These are phyloP conservation scores for Silurus meridionalis DNA, from an alignment of 2,113 vertebrate species.

Conservation along the genomic window DNA sequence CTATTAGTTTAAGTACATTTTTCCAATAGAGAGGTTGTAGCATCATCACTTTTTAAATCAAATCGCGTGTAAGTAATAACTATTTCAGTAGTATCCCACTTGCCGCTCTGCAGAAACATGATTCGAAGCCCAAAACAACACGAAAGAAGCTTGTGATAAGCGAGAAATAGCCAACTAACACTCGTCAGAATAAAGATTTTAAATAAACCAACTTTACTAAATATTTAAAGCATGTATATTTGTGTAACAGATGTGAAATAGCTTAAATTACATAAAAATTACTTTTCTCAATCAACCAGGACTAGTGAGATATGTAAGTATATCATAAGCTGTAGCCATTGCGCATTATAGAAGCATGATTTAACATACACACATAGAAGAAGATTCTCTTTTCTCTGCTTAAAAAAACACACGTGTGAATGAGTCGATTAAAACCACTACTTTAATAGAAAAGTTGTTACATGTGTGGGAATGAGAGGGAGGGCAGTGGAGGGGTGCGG, in stretches of 20 bases:
- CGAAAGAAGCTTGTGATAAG: background rate
- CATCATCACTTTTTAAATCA: slow-evolving; percentile 34
- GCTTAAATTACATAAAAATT: no score
- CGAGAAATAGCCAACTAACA: background rate
- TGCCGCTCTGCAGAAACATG: background rate
- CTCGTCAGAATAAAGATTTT: background rate
- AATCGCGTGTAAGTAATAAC: slow-evolving; percentile 22
- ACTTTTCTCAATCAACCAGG: background rate
- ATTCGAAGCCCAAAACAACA: background rate
- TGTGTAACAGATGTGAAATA: background rate
- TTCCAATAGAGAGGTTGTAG: slow-evolving; percentile 24
- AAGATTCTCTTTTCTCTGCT: no score
- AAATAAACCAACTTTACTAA: background rate
- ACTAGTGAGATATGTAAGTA: background rate
- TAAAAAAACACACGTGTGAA: no score
- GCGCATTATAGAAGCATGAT: no score
- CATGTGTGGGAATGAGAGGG: no score
- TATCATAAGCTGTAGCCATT: no score
- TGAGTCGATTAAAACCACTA: no score
- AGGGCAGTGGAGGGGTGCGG: no score
- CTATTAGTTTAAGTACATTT: slow-evolving; percentile 34
- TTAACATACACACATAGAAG: no score
- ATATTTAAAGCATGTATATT: background rate
- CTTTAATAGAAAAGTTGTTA: no score
- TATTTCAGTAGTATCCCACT: slow-evolving; percentile 9